Conservation (phyloP, 2,113 vertebrate species). For the Myanophis thanlyinensis region DNA sequence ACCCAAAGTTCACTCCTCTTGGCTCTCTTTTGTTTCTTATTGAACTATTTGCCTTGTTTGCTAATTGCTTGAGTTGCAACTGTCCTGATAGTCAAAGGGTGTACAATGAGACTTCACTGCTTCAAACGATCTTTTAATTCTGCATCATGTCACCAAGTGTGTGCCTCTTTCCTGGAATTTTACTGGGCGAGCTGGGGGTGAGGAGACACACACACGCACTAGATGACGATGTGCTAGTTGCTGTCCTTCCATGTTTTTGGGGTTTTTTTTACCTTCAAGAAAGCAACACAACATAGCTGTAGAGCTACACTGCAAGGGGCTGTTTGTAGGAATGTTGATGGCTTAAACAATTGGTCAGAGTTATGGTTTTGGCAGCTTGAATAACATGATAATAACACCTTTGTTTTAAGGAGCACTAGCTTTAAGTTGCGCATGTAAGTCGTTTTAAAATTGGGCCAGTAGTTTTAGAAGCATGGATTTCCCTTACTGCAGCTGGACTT, state of each 20-base stretch:
- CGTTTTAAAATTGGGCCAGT: background rate
- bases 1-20: background rate
- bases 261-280: background rate
- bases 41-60: background rate
- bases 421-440: background rate
- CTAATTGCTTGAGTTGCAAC: background rate
- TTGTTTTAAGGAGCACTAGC: background rate
- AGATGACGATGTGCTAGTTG: background rate
- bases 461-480: background rate
- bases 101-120: background rate
- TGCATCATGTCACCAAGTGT: background rate
- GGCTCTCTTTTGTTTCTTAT: conserved; percentile 18
- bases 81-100: background rate
- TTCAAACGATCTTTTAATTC: background rate
- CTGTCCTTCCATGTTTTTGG: background rate
- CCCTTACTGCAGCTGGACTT: background rate
- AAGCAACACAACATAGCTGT: background rate
- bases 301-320: background rate
- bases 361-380: background rate
- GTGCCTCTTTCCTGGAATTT: background rate
- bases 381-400: background rate
- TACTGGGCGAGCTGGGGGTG: background rate
- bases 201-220: background rate
- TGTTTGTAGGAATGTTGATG: background rate
- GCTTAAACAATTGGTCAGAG: background rate